Conservation (phyloP, 2,113 vertebrate genomes). For the Urocolius indicus region DNA sequence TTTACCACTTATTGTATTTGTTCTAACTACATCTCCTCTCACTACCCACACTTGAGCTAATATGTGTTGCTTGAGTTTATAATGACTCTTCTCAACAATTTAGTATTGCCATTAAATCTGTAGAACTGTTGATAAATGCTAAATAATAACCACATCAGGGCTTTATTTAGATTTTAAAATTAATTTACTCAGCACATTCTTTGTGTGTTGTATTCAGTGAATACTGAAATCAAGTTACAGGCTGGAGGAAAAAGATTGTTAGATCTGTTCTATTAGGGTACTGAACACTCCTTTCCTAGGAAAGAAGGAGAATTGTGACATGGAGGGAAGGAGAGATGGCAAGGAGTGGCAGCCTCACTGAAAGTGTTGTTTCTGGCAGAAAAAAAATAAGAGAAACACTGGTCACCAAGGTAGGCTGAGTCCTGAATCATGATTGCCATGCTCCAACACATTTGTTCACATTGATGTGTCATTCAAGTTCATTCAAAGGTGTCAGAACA, state of each 20-base stretch:
- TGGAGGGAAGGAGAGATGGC: neutral
- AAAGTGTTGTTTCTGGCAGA: neutral
- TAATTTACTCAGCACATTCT: neutral
- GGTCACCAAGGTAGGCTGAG: neutral
- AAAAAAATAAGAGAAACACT: neutral
- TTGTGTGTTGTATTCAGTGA: neutral
- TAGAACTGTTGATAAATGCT: neutral
- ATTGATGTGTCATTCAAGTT: neutral
- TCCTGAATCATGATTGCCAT: neutral
- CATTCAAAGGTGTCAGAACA: neutral
- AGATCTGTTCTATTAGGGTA: neutral
- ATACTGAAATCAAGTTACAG: neutral
- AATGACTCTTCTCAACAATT: neutral
- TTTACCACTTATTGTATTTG: conserved; percentile 27
- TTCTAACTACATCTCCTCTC: conserved; percentile 8
- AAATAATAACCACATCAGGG: neutral
- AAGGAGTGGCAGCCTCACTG: neutral
- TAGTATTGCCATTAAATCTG: neutral
- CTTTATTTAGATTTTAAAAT: neutral
- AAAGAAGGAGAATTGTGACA: neutral
- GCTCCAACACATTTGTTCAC: neutral
- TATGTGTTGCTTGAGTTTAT: neutral
- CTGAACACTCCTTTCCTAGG: neutral
- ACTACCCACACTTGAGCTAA: neutral
- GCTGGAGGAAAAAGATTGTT: neutral